Conservation (phyloP, 2,888 invertebrate species). For the Chironomus tentans region DNA sequence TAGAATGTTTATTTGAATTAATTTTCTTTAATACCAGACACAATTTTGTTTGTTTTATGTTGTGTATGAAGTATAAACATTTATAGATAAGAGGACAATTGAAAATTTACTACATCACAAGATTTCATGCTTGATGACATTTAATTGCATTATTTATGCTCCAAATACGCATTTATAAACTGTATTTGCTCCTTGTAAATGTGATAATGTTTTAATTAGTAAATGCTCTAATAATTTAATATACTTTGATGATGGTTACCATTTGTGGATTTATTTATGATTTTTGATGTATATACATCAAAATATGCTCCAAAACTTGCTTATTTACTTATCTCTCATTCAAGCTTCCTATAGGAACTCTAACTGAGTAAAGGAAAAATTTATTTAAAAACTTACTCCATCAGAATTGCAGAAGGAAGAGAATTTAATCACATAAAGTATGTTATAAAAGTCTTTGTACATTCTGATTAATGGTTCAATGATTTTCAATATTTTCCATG, state of each 20-base stretch:
- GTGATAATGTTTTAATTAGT: background rate
- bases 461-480: slow-evolving; percentile 4
- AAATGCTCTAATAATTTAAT: no score
- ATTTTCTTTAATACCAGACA: no score
- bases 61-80: no score
- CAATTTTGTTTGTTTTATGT: no score
- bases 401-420: background rate
- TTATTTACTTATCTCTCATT: background rate
- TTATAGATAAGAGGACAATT: background rate
- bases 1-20: background rate
- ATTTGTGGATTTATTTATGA: no score
- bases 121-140: background rate
- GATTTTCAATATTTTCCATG: slow-evolving; percentile 11
- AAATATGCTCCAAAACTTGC: no score
- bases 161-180: background rate
- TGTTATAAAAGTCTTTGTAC: background rate
- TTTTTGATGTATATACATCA: no score
- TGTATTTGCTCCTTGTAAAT: background rate
- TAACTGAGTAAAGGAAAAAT: background rate
- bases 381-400: background rate
- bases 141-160: slow-evolving; percentile 6
- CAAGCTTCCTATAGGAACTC: background rate
- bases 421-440: background rate
- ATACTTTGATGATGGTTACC: no score
- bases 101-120: slow-evolving; percentile 6